Conservation (phyloP, 2,888 invertebrate genomes). For the Saturnia pavonia region DNA sequence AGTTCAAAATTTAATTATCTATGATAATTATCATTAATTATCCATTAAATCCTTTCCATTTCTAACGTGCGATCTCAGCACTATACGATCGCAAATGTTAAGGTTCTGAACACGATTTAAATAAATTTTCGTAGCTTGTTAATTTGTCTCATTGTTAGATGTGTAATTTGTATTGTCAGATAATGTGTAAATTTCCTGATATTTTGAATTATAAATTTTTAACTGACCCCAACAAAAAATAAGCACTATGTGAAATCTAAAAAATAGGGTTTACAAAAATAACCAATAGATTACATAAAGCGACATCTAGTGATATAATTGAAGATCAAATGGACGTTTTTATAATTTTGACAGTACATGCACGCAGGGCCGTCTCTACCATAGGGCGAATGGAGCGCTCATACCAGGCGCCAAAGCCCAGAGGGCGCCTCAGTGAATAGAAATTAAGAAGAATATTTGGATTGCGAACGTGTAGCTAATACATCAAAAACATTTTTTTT, state of each 20-base stretch:
- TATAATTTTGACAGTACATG: not conserved
- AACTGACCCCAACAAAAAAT: not conserved
- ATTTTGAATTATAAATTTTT: not conserved
- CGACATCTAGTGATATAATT: not conserved
- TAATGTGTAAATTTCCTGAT: not conserved
- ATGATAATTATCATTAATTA: conserved; percentile 4
- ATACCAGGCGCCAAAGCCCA: too few species aligned
- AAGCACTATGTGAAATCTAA: too few species aligned
- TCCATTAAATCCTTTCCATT: not conserved
- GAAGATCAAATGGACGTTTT: not conserved
- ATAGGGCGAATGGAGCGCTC: too few species aligned
- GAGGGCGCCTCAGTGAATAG: too few species aligned
- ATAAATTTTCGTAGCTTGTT: conserved; percentile 6
- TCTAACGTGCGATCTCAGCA: conserved; percentile 1
- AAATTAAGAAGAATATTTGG: too few species aligned
- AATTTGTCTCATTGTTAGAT: not conserved
- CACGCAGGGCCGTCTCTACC: too few species aligned
- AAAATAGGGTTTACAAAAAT: not conserved
- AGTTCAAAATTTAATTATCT: not conserved
- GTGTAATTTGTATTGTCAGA: not conserved
- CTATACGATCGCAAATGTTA: not conserved
- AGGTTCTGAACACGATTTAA: conserved; percentile 14
- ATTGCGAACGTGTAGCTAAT: too few species aligned
- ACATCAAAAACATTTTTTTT: too few species aligned
- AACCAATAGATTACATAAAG: not conserved